Evolutionary conservation across 2,797 vertebrate species (phyloP), one percentile per base, ranked within the genome.

Genomic region (Harpagifer antarcticus): DNA sequence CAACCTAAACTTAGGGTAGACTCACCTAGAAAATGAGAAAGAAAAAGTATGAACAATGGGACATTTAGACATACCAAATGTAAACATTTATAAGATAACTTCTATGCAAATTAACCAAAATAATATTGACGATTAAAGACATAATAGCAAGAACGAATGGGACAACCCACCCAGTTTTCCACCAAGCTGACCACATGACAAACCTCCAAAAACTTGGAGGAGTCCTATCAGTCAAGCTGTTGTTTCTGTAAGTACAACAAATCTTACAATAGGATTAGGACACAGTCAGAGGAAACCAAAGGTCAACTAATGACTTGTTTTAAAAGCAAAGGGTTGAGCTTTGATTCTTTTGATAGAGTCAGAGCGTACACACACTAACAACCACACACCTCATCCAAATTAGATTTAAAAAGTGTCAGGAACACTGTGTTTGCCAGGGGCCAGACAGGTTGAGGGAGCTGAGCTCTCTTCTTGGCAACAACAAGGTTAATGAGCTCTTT

Each of bases 351-450:
- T 68, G 73, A 66, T 78, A 56, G 45, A 44, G 67, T 23, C 19
- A 73, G 49, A 63, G 61, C 61, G 68, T 50, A 33, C 72, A 82
- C 68, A 52, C 64, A 58, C 68, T 68, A 65, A 71, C 55, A 65
- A n/a, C 56, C 47, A 44, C 70, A 76, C 75, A 61, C 69, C 58
- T 69, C 74, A 42, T 11, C 52, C 50, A 74, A 77, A 86, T 79
- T 54, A 77, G 76, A 85, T 78, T 80, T 76, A 70, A 31, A 75
- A 78, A 74, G 78, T 62, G 73, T 13, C 74, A 85, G 67, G 79
- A 84, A 64, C 65, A 17, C 16, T 0, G 64, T 27, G 60, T 57
- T 8, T 48, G 77, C 76, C 85, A 75, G 60, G 48, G 23, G 15
- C 33, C 58, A 68, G 54, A 49, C 43, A 12, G 54, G 47, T 33